Evolutionary conservation across 2,113 vertebrate species (phyloP), one percentile per base, ranked within the genome.

Genomic region (Periophthalmodon schlosseri): DNA sequence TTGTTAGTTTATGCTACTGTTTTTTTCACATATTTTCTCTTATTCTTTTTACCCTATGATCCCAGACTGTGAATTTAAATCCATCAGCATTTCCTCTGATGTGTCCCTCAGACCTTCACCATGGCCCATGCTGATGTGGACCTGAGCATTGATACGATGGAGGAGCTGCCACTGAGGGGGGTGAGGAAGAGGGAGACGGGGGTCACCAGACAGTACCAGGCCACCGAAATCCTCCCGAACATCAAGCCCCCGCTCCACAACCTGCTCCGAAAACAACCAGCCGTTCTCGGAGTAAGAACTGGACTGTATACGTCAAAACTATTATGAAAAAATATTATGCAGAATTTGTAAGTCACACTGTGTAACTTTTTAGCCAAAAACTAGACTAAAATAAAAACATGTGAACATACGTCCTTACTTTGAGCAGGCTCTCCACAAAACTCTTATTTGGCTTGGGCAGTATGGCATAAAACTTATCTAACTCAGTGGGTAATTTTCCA

Each of bases 251-350:
- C 69, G 0, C 80, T 93, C 63, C 80, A 91, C 4, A 50, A 74
- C 4, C 84, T 93, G 49, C 73, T 93, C 58, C 73, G 74, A 75
- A 93, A 88, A 73, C 84, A 92, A 16, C 89, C 91, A 0, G 83
- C 87, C 2, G 80, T 87, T 7, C 64, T 92, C 44, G 94, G 91
- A 75, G 93, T 94, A 83, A 91, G 90, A 72, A 8, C 4, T 21
- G 18, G 5, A 36, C 28, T 20, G 28, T 36, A 60, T 24, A 24
- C 23, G 3, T 14, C 23, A 28, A 60, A 60, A 28, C 5, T 24
- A 60, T 28, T 21, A 58, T 52, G 50, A 18, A 52, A 52, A 52
- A 44, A 39, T 28, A 3, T 3, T 28, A 28, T 28, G 28, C 28
- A 39, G 0, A 44, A 44, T 44, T 39, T 39, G 36, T 9, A 39